Base-by-base conservation (phyloP, 1,140 invertebrate genomes). In the Ooceraea biroi region DNA sequence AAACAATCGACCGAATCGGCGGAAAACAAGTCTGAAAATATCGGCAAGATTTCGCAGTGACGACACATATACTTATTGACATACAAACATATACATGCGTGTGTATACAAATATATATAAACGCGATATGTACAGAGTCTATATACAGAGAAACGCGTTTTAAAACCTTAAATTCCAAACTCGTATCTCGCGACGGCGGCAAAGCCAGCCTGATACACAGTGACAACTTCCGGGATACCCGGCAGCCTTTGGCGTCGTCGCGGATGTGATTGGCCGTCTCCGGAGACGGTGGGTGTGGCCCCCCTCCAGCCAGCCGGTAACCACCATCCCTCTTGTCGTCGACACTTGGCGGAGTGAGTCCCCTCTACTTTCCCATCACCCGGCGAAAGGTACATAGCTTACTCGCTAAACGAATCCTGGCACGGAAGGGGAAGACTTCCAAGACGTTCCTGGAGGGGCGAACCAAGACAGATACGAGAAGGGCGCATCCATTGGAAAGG, bases 81-180 rank as follows among this genome's bases (percentile, higher is more conserved):
- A 36, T 36, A n/a, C 36, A 63, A 17, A 71, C 44, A 74, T 27
- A 10, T 65, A 57, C 52, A 68, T 19, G n/a, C 77, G 19, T 12
- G 14, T 17, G 25, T 27, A 25, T 27, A 65, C 30, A 80, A 19
- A 17, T 58, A 46, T 60, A 73, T 27, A 60, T 25, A n/a, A n/a
- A n/a, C n/a, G n/a, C n/a, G n/a, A n/a, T n/a, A n/a, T n/a, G n/a
- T n/a, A n/a, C n/a, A n/a, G n/a, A n/a, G n/a, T n/a, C n/a, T n/a
- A n/a, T n/a, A n/a, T n/a, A n/a, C n/a, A n/a, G n/a, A n/a, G n/a
- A n/a, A n/a, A 80, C 85, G 82, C 88, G 82, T 89, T 91, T 91
- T 90, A 91, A 92, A 90, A 83, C 89, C 71, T 91, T 90, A 92
- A 91, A 92, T 92, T 91, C 87, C 55, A 88, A 87, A 91, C 90